Percentiles rank a stretch among this genome's conserved stretches.
Conservation (phyloP, 2,113 vertebrate species). For the Chaenogobius annularis region DNA sequence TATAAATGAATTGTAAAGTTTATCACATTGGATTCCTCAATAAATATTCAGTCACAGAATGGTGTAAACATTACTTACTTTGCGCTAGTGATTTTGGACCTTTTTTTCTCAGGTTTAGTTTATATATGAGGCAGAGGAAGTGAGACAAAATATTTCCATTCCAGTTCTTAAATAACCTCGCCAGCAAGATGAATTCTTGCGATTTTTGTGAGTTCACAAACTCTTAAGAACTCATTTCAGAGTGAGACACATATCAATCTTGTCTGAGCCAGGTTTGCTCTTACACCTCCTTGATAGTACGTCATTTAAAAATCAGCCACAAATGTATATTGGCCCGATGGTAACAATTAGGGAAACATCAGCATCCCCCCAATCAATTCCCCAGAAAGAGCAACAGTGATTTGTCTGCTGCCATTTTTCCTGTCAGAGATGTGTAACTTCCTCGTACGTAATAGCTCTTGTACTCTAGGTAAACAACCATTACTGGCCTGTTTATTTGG, state of each 20-base stretch:
- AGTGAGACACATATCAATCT: no score
- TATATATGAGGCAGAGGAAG: constrained; percentile 55
- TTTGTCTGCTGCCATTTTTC: constrained; percentile 76
- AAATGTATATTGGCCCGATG: constrained; percentile 53
- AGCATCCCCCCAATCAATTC: constrained; percentile 68
- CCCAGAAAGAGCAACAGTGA: constrained; percentile 69
- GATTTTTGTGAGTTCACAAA: no score
- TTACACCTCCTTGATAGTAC: constrained; percentile 60
- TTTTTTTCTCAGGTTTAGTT: neutral
- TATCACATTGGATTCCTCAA: constrained; percentile 58
- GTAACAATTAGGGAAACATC: constrained; percentile 71
- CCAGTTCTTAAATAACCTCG: no score
- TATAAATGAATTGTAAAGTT: constrained; percentile 58
- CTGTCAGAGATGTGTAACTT: constrained; percentile 81
- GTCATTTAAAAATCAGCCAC: constrained; percentile 43
- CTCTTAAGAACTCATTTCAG: no score
- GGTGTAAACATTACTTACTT: constrained; percentile 23
- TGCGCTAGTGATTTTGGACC: neutral
- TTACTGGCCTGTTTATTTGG: constrained; percentile 78
- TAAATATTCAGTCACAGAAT: constrained; percentile 41
- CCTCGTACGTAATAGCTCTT: constrained; percentile 68
- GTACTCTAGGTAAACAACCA: constrained; percentile 75
- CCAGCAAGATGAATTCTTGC: no score
- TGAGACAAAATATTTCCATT: constrained; percentile 49
- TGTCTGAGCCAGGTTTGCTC: neutral